phyloP scores from a whole-genome alignment of 2,888 invertebrate species.

The Drosophila anomalata region DNA sequence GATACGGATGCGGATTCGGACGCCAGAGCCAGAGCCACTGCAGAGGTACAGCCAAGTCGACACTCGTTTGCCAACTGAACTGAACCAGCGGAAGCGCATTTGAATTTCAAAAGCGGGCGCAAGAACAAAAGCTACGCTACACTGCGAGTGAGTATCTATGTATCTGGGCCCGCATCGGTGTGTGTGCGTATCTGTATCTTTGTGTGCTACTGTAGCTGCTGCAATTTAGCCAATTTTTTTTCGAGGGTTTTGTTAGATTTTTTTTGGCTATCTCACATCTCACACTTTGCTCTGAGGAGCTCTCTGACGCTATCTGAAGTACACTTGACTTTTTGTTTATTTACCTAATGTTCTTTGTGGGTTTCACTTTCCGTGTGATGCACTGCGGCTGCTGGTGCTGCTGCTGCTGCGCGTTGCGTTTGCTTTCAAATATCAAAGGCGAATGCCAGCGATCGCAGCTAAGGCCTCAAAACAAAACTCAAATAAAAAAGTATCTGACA shows the following conservation, averaged over 20 bases:
- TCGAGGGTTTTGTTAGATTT: slow-evolving; percentile 5
- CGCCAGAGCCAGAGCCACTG: slow-evolving; percentile 30
- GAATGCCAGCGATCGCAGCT: slow-evolving; percentile 63
- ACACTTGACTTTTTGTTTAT: slow-evolving; percentile 19
- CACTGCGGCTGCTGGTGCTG: slow-evolving; percentile 56
- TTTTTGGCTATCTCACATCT: neutral
- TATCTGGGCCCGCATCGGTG: slow-evolving; percentile 8
- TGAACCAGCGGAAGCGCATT: slow-evolving; percentile 76
- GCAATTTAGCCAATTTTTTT: slow-evolving; percentile 52
- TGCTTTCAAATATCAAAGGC: slow-evolving; percentile 76
- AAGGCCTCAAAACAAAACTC: slow-evolving; percentile 41
- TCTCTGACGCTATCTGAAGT: neutral
- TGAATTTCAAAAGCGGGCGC: slow-evolving; percentile 76
- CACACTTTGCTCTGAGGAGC: neutral
- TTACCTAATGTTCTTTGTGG: slow-evolving; percentile 36
- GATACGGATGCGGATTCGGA: slow-evolving; percentile 24
- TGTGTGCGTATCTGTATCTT: slow-evolving; percentile 28
- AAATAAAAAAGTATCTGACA: slow-evolving; percentile 17
- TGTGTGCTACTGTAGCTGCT: slow-evolving; percentile 34
- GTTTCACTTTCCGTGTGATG: slow-evolving; percentile 72
- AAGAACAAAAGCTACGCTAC: slow-evolving; percentile 73
- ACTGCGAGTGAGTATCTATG: slow-evolving; percentile 30
- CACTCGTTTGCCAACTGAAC: slow-evolving; percentile 79
- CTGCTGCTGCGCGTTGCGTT: slow-evolving; percentile 68
- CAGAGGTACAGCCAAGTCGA: slow-evolving; percentile 80